Evolutionary conservation across 2,797 vertebrate genomes (phyloP), one percentile per base, ranked within the genome.

Genomic region (Falco peregrinus): DNA sequence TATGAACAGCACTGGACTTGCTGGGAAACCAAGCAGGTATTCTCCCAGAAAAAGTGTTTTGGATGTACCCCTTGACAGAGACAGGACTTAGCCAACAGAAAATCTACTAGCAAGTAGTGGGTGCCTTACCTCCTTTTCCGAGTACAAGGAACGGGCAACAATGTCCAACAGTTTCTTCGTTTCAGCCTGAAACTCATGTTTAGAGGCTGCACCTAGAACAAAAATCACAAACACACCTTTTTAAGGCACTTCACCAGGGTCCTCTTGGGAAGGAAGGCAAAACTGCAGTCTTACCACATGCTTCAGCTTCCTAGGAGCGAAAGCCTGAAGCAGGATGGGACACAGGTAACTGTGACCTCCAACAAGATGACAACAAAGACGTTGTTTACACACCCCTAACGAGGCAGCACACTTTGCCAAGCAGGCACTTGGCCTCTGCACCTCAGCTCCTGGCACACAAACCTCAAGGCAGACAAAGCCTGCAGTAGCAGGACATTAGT

Each of bases 141-240:
- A 99, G 97, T 99, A 99, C 89, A 99, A 96, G 7, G 99, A 99
- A 56, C 98, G 97, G 77, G 99, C 99, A 76, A 99, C 99, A 21
- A 99, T 99, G 94, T 99, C 99, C 98, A 99, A 95, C 80, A 99
- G 98, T 89, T 99, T 99, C 97, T 99, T 99, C 0, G 99, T 99
- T 97, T 99, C 99, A 33, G 99, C 99, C 96, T 99, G 99, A 96
- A 99, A 99, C 94, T 99, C 99, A 37, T 99, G 99, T 96, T 99
- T 99, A 91, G 99, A 99, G 77, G 94, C 96, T 57, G 97, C 97
- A 69, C 99, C 99, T 99, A 94, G 48, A 93, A 95, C 33, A 56
- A 89, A 96, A 96, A 89, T 37, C 85, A 95, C 54, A 96, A 48
- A 88, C 21, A 78, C 18, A 51, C 20, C 65, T 35, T 29, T 76